These are phyloP conservation scores for Apeltes quadracus DNA, from an alignment of 2,113 vertebrate genomes.

Conservation along the genomic window DNA sequence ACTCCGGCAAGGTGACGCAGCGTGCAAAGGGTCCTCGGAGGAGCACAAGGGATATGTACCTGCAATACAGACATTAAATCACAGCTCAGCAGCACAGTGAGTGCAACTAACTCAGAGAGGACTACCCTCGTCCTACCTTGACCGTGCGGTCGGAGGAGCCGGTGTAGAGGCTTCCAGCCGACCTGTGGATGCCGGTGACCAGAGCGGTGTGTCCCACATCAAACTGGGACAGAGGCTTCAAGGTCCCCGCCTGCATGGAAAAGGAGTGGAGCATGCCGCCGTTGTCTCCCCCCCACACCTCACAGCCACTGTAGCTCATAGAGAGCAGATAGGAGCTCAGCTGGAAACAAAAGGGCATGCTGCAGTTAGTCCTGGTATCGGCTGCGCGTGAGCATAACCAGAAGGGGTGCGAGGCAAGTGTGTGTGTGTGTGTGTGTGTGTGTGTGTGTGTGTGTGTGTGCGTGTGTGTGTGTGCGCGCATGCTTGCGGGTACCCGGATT, in stretches of 20 bases:
- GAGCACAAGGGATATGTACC: constrained; percentile 89
- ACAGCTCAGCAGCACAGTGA: not conserved
- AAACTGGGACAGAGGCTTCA: constrained; percentile 81
- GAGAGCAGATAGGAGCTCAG: constrained; percentile 87
- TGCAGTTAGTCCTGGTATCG: constrained; percentile 3
- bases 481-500: constrained; percentile 79
- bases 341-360: constrained; percentile 64
- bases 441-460: not conserved
- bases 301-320: constrained; percentile 84
- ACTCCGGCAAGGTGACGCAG: constrained; percentile 79
- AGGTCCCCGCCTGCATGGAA: constrained; percentile 75
- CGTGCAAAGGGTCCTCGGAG: constrained; percentile 87
- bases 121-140: constrained; percentile 76
- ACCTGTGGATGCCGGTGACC: constrained; percentile 87
- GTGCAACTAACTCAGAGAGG: not conserved
- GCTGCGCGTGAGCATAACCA: not conserved
- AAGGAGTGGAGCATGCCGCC: constrained; percentile 86
- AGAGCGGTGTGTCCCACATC: constrained; percentile 88
- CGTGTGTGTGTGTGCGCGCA: too few species aligned
- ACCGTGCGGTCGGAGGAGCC: constrained; percentile 88
- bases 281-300: constrained; percentile 92
- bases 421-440: not conserved
- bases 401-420: too few species aligned
- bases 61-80: constrained; percentile 52
- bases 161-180: constrained; percentile 86